These are phyloP conservation scores for Bos indicus DNA, from an alignment of 2,113 vertebrate species.

Conservation along the genomic window DNA sequence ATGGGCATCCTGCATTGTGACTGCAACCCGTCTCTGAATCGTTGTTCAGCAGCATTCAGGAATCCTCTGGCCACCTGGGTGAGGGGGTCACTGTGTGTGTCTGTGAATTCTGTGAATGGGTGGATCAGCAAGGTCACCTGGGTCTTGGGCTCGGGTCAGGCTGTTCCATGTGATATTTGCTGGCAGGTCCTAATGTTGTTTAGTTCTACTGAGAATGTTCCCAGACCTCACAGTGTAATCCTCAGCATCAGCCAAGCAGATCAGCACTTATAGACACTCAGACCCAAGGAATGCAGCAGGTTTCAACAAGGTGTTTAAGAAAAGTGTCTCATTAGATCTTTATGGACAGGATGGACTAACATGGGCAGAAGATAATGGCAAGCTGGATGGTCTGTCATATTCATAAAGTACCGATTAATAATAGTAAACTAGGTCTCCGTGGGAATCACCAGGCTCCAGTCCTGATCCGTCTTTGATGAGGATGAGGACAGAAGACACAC, in stretches of 20 bases:
- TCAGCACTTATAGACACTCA: not conserved
- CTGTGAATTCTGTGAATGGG: not conserved
- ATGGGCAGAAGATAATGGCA: not conserved
- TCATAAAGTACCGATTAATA: not conserved
- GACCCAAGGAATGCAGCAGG: not conserved
- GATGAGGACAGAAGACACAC: not conserved
- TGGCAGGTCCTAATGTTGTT: not conserved
- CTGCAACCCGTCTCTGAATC: not conserved
- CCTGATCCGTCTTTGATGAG: not conserved
- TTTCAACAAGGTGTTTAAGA: not conserved
- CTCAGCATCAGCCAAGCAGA: not conserved
- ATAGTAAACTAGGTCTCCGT: not conserved
- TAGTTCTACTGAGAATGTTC: not conserved
- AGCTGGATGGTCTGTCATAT: not conserved
- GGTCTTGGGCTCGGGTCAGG: not conserved
- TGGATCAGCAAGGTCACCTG: not conserved
- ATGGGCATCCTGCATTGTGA: not conserved
- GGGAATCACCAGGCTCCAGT: not conserved
- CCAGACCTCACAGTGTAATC: not conserved
- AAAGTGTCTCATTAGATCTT: not conserved
- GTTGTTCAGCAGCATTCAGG: not conserved
- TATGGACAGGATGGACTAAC: not conserved
- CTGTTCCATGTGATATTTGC: not conserved
- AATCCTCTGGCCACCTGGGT: not conserved
- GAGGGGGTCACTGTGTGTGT: not conserved